phyloP scores from a whole-genome alignment of 2,888 invertebrate species.

The Agrotis ipsilon region DNA sequence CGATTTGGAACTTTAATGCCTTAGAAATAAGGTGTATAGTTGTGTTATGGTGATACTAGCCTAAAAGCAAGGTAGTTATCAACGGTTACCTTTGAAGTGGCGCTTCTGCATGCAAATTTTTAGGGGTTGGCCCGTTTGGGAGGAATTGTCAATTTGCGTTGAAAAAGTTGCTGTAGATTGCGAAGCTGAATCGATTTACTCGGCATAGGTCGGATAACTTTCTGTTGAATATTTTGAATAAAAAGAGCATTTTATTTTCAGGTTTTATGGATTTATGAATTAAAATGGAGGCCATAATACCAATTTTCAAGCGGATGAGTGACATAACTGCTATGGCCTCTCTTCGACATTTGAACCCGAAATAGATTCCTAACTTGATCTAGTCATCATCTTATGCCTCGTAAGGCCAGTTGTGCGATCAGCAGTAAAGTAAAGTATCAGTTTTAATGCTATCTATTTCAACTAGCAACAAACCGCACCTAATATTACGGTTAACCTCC shows the following conservation, averaged over 20 bases:
- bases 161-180: constrained; percentile 66
- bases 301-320: too few species aligned
- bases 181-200: constrained; percentile 52
- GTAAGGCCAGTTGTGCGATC: too few species aligned
- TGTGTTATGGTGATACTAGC: neutral
- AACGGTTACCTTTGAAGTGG: constrained; percentile 89
- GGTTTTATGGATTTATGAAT: too few species aligned
- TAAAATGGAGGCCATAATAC: too few species aligned
- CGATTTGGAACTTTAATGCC: constrained; percentile 50
- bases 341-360: too few species aligned
- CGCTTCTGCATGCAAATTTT: constrained; percentile 91
- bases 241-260: neutral
- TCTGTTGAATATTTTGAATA: constrained; percentile 16
- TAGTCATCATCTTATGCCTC: too few species aligned
- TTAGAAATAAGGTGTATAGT: constrained; percentile 46
- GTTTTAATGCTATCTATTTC: too few species aligned
- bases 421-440: too few species aligned
- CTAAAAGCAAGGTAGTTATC: constrained; percentile 80
- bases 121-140: constrained; percentile 70
- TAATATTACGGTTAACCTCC: too few species aligned
- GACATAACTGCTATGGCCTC: too few species aligned
- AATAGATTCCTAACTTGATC: too few species aligned
- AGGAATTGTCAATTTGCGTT: constrained; percentile 81
- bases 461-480: too few species aligned
- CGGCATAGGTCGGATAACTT: constrained; percentile 1